Evolutionary conservation across 35 echinoderm and acorn worm genomes (phyloP).

Genomic region (Apostichopus parvimensis): DNA sequence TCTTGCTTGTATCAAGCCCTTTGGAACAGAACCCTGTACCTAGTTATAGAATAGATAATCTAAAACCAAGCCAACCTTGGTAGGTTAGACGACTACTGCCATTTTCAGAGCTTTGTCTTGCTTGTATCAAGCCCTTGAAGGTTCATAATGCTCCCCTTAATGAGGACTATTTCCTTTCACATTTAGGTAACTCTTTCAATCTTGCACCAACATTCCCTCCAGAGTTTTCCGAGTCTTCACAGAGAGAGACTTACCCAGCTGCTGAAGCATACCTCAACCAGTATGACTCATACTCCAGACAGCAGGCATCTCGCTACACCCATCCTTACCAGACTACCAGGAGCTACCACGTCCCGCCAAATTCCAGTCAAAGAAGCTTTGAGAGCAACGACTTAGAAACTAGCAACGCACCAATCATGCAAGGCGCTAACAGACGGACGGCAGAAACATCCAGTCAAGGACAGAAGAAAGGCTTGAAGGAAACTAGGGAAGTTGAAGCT

Average conservation of each 20-base stretch:
- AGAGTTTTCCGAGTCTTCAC: constrained; percentile 45
- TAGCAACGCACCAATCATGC: neutral
- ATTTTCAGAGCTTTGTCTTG: no score
- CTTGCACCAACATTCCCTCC: constrained; percentile 68
- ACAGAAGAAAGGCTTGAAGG: neutral
- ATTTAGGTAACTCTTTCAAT: constrained; percentile 40
- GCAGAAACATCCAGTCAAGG: neutral
- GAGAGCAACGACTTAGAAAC: constrained; percentile 40
- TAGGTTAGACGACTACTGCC: no score
- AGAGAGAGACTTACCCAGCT: constrained; percentile 45
- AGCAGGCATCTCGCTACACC: constrained; percentile 34
- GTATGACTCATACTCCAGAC: constrained; percentile 29
- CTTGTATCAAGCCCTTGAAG: no score
- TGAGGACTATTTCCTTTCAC: no score
- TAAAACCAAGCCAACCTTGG: no score
- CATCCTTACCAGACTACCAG: neutral
- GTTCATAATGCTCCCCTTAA: no score
- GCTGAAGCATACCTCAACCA: constrained; percentile 39
- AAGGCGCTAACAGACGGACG: no score
- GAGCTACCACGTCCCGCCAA: constrained; percentile 83
- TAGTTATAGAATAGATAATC: no score
- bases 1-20: no score
- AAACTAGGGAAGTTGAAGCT: neutral
- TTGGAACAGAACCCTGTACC: no score
- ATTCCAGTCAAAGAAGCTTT: constrained; percentile 70